Percentiles rank a stretch among this genome's conserved stretches.
These are phyloP conservation scores for Hylyphantes graminicola DNA, from an alignment of 1,140 invertebrate species.

Conservation along the genomic window DNA sequence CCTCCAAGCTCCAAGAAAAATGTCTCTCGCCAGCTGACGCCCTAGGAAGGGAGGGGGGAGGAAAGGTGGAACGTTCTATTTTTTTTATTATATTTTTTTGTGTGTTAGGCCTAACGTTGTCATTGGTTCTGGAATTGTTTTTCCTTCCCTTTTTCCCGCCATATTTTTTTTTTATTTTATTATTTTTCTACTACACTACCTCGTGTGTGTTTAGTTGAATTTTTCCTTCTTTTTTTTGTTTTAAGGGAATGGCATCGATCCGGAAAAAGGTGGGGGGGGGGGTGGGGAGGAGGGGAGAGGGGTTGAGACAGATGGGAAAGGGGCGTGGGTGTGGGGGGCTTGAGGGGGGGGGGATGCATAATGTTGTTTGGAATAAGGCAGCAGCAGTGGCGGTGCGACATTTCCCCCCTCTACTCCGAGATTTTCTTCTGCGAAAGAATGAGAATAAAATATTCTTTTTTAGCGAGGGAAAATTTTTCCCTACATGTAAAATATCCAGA, in stretches of 20 bases:
- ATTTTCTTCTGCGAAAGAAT: no score
- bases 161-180: neutral
- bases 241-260: constrained; percentile 32
- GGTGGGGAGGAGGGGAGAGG: neutral
- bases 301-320: no score
- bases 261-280: constrained; percentile 8
- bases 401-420: no score
- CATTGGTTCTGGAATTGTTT: constrained; percentile 56
- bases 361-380: no score
- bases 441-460: no score
- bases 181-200: constrained; percentile 3
- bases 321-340: no score
- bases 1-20: constrained; percentile 54
- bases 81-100: no score
- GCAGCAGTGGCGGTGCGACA: no score
- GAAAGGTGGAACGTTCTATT: constrained; percentile 16
- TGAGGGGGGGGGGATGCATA: no score
- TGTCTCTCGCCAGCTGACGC: constrained; percentile 56
- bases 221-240: neutral
- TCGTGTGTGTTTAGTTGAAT: constrained; percentile 36
- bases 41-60: neutral
- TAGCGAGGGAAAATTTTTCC: no score
- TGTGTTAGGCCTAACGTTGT: constrained; percentile 43
- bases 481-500: no score
- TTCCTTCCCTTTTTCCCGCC: constrained; percentile 10